Evolutionary conservation across 2,888 invertebrate species (phyloP), one percentile per base, ranked within the genome.

Genomic region (Rhodophaea formosa): DNA sequence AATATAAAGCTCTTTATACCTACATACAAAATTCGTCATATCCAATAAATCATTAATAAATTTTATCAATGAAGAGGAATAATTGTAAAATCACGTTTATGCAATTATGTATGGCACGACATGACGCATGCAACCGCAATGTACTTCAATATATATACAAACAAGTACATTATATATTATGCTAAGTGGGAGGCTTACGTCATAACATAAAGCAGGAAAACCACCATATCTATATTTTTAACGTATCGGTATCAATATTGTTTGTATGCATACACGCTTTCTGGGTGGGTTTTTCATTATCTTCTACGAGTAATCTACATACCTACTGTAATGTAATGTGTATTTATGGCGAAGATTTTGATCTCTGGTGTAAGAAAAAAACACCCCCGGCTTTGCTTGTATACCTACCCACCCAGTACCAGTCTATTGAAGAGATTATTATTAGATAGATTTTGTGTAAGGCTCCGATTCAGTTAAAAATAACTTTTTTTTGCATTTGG

Each of bases 21-120:
- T n/a, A n/a, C n/a, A n/a, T n/a, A n/a, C n/a, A n/a, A n/a, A n/a
- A n/a, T n/a, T n/a, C n/a, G n/a, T n/a, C n/a, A n/a, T n/a, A n/a
- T n/a, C n/a, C n/a, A n/a, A n/a, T n/a, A n/a, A n/a, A n/a, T 76
- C 76, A 71, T 70, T 12, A 46, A 46, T 16, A 14, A 7, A 53
- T 30, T 53, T 54, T 30, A 54, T 54, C 53, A 54, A 55, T 55
- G 45, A 30, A 35, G 7, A 10, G n/a, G 14, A 35, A 55, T 46
- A 8, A 7, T 55, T 15, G 35, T 35, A 55, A 45, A 15, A 17
- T 55, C 54, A 55, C 54, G 54, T 45, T 55, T 35, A 46, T 35
- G 45, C 32, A 45, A 55, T 55, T 35, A 45, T 16, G 44, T 53
- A 30, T 44, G 43, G 23, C 6, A 54, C 30, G 43, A 45, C 47